Evolutionary conservation across 2,797 vertebrate species (phyloP), one percentile per base, ranked within the genome.

Genomic region (Protosalanx chinensis): DNA sequence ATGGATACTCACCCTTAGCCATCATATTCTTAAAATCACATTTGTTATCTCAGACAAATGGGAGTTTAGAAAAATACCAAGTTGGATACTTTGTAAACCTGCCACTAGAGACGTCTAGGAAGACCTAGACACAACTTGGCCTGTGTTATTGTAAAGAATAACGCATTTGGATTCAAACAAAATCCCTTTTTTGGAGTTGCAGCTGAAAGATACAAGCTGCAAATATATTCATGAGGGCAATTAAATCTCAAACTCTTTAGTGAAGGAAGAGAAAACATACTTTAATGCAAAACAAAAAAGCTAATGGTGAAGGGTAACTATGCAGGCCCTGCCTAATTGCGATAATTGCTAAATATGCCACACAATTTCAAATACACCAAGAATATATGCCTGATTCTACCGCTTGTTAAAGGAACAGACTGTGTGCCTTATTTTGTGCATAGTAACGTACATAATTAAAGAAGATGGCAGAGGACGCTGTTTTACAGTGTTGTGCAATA

Each of bases 391-490:
- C 4, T 70, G 18, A 64, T 41, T 56, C 30, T 46, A 53, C 67
- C 67, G 61, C 72, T 23, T 75, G 72, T 78, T 72, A 23, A 56
- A 61, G 23, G 75, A 58, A 65, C 60, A 84, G 49, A 69, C 57
- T 30, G 63, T 61, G 33, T 68, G 72, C 72, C 15, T 74, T 61
- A n/a, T 49, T 65, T 59, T 64, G 37, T 73, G 72, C 74, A 73
- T 72, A 79, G 75, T 58, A 69, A 76, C 67, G 66, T 60, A 59
- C 32, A 64, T 80, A 85, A 87, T 86, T 86, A 83, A 71, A 74
- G 64, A 75, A 76, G 62, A 84, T 68, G 70, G 67, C 71, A 74
- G 73, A 76, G 70, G 70, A 74, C 41, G 73, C 58, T 6, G 62
- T 81, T 57, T 65, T 68, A 46, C 41, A 46, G 41, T 46, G 41